Base-by-base conservation (phyloP, 2,888 invertebrate genomes). In the Nomada fucata region DNA sequence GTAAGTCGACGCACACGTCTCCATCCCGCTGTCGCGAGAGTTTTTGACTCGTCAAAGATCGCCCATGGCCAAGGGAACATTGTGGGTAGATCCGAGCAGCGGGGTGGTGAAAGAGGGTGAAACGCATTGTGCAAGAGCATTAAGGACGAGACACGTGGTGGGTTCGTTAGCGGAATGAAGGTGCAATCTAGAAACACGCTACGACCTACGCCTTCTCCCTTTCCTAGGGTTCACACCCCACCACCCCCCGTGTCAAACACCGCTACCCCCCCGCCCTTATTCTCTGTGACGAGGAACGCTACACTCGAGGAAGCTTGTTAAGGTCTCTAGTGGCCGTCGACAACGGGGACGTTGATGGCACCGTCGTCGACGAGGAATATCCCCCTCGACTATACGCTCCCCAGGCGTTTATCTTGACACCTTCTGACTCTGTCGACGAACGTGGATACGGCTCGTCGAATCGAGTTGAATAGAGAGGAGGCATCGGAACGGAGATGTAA, bases 161-260 rank as follows among this genome's bases (percentile, higher is more conserved):
- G 89, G 91, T 91, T 91, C 91, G 91, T 91, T 91, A 91, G 90
- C 86, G 87, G 88, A 89, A 91, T 86, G 86, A 86, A 83, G 84
- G 78, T 80, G 84, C 86, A 87, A 89, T 87, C 87, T 86, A 89
- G 89, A 83, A 79, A 85, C 67, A 71, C 76, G 84, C 77, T 80
- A 83, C 65, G 68, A 61, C 63, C 67, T 50, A 36, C 63, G 71
- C 57, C 69, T 52, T 36, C 68, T 18, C 50, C 75, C 59, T 60
- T 64, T 15, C 59, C 29, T 42, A 47, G 26, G 20, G 26, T 29
- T 23, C n/a, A 15, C n/a, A 10, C 26, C 55, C 2, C 26, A 13
- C n/a, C 64, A 36, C 23, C 55, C 64, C 68, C 68, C 20, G 63
- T 60, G 64, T 53, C 68, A 44, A 26, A 23, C 68, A 29, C 60